phyloP scores from a whole-genome alignment of 1,140 invertebrate genomes.

The Gyrodactylus salaris region DNA sequence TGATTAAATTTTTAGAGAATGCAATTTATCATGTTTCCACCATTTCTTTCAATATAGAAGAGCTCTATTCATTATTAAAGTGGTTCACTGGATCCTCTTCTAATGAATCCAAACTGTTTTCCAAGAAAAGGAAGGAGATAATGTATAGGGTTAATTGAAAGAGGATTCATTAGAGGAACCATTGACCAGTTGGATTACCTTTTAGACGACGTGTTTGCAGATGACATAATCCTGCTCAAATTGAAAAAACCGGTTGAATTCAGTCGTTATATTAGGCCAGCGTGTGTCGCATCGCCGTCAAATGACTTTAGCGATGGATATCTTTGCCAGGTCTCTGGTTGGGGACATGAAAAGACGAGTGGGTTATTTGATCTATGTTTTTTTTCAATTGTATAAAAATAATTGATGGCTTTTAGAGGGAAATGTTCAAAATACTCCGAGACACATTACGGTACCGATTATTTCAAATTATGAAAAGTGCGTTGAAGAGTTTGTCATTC shows the following conservation, averaged over 20 bases:
- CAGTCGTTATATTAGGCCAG: conserved; percentile 8
- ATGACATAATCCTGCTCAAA: conserved; percentile 9
- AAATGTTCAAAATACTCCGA: neutral
- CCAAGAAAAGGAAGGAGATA: no score
- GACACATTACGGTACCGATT: neutral
- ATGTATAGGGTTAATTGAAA: no score
- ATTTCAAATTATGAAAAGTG: neutral
- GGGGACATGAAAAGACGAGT: neutral
- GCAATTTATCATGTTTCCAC: no score
- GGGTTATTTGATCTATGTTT: neutral
- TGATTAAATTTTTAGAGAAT: no score
- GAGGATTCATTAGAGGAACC: neutral
- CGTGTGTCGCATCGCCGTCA: neutral
- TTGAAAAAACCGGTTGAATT: conserved; percentile 7
- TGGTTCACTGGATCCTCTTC: no score
- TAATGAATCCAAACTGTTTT: no score
- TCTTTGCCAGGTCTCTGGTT: neutral
- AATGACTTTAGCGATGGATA: neutral
- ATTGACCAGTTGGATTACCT: neutral
- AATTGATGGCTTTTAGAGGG: neutral
- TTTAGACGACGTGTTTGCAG: conserved; percentile 19
- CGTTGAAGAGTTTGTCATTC: neutral
- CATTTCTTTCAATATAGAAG: no score
- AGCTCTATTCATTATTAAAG: no score
- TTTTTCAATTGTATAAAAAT: neutral